Percentiles rank a stretch among this genome's conserved stretches.
Conservation (phyloP, 2,797 vertebrate genomes). For the Thaleichthys pacificus region DNA sequence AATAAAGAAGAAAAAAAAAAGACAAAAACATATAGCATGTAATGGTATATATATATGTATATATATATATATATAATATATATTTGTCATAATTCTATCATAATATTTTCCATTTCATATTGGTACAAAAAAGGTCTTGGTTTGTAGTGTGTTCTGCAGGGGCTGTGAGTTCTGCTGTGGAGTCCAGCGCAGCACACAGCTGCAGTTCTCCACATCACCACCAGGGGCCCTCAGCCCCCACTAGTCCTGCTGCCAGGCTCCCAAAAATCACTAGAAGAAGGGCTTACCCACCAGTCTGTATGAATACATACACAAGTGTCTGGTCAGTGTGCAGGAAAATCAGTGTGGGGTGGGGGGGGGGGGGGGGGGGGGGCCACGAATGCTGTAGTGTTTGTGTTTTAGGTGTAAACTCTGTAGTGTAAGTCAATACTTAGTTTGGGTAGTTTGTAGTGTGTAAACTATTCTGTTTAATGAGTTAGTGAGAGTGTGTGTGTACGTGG, state of each 20-base stretch:
- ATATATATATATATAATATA: constrained; percentile 42
- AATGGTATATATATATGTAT: constrained; percentile 31
- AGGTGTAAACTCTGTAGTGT: neutral
- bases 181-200: constrained; percentile 2
- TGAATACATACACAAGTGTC: neutral
- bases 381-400: too few species aligned
- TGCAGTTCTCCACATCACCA: constrained; percentile 26
- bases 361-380: too few species aligned
- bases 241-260: constrained; percentile 23
- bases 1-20: constrained; percentile 17
- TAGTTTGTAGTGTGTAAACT: neutral
- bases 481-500: neutral
- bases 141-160: constrained; percentile 49
- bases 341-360: too few species aligned
- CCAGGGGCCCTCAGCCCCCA: constrained; percentile 7
- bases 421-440: neutral
- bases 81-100: constrained; percentile 48
- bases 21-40: constrained; percentile 48
- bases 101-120: constrained; percentile 64
- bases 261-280: constrained; percentile 34
- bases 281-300: constrained; percentile 38
- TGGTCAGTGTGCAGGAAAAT: neutral
- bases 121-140: constrained; percentile 55
- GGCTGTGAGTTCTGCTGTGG: constrained; percentile 10
- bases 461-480: neutral